Conservation (phyloP, 2,888 invertebrate species). For the Habroteleia sp. region DNA sequence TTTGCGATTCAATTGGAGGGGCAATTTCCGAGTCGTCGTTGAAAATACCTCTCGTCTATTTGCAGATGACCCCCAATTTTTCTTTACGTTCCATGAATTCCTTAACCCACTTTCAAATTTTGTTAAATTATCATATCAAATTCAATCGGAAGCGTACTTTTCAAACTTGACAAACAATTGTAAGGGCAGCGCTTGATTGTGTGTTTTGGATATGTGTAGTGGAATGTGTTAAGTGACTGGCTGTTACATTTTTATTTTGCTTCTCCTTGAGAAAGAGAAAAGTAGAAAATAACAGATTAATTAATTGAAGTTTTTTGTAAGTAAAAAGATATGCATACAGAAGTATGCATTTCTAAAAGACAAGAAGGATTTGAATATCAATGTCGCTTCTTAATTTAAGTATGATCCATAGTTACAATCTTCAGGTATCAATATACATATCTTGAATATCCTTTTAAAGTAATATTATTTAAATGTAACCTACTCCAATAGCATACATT, state of each 20-base stretch:
- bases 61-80: conserved; percentile 59
- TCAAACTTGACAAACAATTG: conserved; percentile 38
- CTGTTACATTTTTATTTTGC: background rate
- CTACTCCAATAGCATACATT: too few species aligned
- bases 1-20: conserved; percentile 80
- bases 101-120: conserved; percentile 49
- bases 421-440: too few species aligned
- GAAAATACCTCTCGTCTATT: conserved; percentile 72
- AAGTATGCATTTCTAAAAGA: too few species aligned
- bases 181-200: conserved; percentile 1
- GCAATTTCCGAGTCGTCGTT: conserved; percentile 79
- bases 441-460: too few species aligned
- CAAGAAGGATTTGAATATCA: too few species aligned
- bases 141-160: conserved; percentile 43
- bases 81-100: conserved; percentile 44
- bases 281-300: too few species aligned
- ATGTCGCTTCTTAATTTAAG: too few species aligned
- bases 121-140: conserved; percentile 49
- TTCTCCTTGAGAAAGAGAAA: too few species aligned
- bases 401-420: too few species aligned
- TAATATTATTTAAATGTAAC: too few species aligned
- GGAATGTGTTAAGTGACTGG: conserved; percentile 13
- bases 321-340: too few species aligned
- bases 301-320: too few species aligned
- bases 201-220: conserved; percentile 12